A percentile compares a stretch with the other conserved stretches of the same genome.
phyloP scores from a whole-genome alignment of 2,113 vertebrate species.

The Lichenostomus cassidix region DNA sequence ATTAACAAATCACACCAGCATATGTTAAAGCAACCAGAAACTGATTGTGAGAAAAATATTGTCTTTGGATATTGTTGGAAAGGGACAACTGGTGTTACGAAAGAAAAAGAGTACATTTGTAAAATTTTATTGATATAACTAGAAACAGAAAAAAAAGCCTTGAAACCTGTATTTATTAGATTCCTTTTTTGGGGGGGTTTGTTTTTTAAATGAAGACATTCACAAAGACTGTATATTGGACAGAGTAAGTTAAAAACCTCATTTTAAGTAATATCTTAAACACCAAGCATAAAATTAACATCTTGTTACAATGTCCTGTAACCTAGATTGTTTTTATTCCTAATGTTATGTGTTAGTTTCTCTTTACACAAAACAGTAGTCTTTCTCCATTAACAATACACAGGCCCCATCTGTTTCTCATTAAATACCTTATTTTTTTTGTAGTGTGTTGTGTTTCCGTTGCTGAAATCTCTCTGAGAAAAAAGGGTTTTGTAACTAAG shows the following conservation, averaged over 20 bases:
- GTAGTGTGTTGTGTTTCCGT: not conserved
- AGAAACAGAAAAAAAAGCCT: not conserved
- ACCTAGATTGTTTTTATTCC: not conserved
- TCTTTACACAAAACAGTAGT: slow-evolving; percentile 52
- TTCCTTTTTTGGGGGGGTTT: not conserved
- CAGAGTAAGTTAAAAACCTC: not conserved
- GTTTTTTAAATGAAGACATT: not conserved
- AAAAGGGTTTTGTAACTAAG: not conserved
- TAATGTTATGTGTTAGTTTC: not conserved
- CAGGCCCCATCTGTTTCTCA: slow-evolving; percentile 54
- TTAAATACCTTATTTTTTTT: slow-evolving; percentile 20
- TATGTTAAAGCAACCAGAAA: slow-evolving; percentile 4
- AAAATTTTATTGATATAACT: not conserved
- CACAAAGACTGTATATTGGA: not conserved
- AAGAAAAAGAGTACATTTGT: not conserved
- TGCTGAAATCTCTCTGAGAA: not conserved
- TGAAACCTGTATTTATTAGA: not conserved
- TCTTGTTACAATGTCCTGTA: not conserved
- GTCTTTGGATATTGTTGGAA: not conserved
- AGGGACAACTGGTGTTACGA: not conserved
- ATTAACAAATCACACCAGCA: slow-evolving; percentile 9
- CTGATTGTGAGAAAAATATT: slow-evolving; percentile 5
- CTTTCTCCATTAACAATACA: not conserved
- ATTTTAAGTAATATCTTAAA: not conserved
- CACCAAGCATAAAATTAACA: not conserved